Evolutionary conservation across 1,140 invertebrate species (phyloP).

Genomic region (Eriosoma lanigerum): DNA sequence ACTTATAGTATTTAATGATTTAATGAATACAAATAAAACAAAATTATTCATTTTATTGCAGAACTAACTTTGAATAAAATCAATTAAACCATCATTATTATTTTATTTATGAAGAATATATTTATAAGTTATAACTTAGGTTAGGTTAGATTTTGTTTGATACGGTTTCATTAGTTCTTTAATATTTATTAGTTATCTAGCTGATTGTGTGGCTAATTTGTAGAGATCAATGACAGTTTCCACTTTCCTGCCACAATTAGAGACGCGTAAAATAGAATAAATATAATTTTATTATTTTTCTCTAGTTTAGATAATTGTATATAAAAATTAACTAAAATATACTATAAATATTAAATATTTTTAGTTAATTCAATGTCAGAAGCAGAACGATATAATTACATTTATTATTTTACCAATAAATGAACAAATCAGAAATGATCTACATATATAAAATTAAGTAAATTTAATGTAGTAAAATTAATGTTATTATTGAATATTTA

Average conservation of each 20-base stretch:
- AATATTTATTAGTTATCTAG: not conserved
- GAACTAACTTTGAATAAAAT: no score
- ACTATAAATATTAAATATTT: not conserved
- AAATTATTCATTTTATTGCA: not conserved
- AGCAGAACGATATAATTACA: no score
- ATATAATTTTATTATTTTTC: not conserved
- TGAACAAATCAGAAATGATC: no score
- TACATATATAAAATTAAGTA: no score
- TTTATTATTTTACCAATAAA: no score
- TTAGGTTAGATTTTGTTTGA: not conserved
- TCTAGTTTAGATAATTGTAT: not conserved
- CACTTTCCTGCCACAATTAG: constrained; percentile 31
- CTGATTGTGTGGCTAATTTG: constrained; percentile 28
- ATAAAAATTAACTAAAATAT: not conserved
- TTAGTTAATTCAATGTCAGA: no score
- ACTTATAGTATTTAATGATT: no score
- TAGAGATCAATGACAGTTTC: constrained; percentile 39
- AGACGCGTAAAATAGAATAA: constrained; percentile 1
- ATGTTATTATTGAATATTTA: no score
- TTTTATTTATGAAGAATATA: not conserved
- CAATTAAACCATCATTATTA: not conserved
- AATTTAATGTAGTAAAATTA: no score
- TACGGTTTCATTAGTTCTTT: not conserved
- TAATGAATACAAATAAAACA: no score
- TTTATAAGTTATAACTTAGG: no score